Evolutionary conservation across 2,113 vertebrate species (phyloP).

Genomic region (Rhinichthys klamathensis): DNA sequence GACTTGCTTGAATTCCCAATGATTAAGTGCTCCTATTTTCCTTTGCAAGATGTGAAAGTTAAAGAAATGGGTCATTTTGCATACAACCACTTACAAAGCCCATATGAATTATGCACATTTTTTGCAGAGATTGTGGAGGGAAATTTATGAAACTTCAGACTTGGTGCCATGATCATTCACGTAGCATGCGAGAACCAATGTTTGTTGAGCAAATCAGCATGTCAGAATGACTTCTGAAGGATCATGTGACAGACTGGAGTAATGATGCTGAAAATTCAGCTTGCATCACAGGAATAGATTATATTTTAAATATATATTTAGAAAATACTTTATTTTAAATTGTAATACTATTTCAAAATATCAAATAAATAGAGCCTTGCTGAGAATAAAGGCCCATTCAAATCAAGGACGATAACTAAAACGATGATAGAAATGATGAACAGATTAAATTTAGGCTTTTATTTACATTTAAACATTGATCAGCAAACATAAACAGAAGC

Average conservation of each 20-base stretch:
- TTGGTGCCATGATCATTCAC: too few species aligned
- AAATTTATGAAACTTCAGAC: background rate
- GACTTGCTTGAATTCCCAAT: background rate
- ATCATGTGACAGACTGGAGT: background rate
- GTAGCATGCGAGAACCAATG: too few species aligned
- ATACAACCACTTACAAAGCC: background rate
- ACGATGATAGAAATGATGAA: too few species aligned
- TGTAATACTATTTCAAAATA: background rate
- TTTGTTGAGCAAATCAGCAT: background rate
- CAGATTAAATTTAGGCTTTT: too few species aligned
- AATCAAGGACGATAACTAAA: too few species aligned
- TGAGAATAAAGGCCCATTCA: too few species aligned
- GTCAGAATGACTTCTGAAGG: background rate
- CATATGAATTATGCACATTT: background rate
- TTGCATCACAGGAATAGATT: background rate
- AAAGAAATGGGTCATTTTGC: slow-evolving; percentile 9
- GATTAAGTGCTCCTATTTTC: background rate
- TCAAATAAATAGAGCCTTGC: background rate
- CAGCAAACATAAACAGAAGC: too few species aligned
- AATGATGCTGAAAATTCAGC: background rate
- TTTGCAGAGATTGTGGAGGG: background rate
- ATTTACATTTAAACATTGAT: too few species aligned
- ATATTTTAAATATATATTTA: background rate
- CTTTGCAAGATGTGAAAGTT: background rate
- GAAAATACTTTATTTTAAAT: background rate